A percentile compares a stretch with the other conserved stretches of the same genome.
These are phyloP conservation scores for Drosophila melanica DNA, from an alignment of 1,140 invertebrate genomes.

Conservation along the genomic window DNA sequence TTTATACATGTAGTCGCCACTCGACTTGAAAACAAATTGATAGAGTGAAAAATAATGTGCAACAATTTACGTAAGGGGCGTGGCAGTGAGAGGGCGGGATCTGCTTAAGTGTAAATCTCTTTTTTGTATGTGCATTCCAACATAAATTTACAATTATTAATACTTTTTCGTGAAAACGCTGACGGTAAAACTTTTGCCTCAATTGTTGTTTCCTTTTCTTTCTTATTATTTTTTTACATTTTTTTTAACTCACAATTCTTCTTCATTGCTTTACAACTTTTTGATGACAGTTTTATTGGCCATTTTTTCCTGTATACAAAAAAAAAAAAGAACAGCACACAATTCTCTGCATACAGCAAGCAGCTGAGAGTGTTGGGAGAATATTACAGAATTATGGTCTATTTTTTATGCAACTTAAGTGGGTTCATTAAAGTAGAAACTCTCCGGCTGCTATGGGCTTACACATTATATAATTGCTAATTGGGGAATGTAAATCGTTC, in stretches of 20 bases:
- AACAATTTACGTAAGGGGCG: slow-evolving; percentile 55
- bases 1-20: slow-evolving; percentile 27
- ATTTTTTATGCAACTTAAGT: slow-evolving; percentile 44
- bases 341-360: slow-evolving; percentile 30
- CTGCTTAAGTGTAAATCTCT: slow-evolving; percentile 54
- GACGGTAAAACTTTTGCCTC: slow-evolving; percentile 67
- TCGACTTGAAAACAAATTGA: slow-evolving; percentile 49
- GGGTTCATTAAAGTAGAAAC: slow-evolving; percentile 28
- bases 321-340: slow-evolving; percentile 17
- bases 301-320: slow-evolving; percentile 50
- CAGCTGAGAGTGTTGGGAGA: slow-evolving; percentile 3
- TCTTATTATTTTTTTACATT: slow-evolving; percentile 41
- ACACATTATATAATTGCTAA: slow-evolving; percentile 29
- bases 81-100: slow-evolving; percentile 10
- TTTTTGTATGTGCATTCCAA: slow-evolving; percentile 53
- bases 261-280: slow-evolving; percentile 80
- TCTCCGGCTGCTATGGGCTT: not conserved
- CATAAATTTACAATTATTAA: slow-evolving; percentile 50
- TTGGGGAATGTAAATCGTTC: slow-evolving; percentile 30
- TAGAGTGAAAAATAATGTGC: slow-evolving; percentile 72
- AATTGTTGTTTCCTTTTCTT: slow-evolving; percentile 47
- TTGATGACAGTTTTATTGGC: slow-evolving; percentile 80
- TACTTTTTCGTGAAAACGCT: slow-evolving; percentile 52
- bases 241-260: slow-evolving; percentile 69
- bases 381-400: slow-evolving; percentile 44